Evolutionary conservation across 2,888 invertebrate genomes (phyloP).

Genomic region (Orthonychiurus folsomi): DNA sequence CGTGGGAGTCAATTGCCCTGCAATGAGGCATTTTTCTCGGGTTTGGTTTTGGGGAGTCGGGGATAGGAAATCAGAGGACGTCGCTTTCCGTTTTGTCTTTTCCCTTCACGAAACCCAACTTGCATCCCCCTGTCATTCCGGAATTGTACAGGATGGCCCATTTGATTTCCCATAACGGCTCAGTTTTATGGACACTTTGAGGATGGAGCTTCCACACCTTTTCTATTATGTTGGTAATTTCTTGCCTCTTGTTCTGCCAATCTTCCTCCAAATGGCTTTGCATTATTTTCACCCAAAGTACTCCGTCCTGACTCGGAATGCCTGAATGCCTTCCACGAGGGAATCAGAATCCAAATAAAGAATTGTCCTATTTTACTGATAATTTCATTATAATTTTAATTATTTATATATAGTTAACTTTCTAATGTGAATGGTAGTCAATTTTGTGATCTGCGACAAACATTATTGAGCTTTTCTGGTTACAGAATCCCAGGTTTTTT

Average conservation of each 20-base stretch:
- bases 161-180: slow-evolving; percentile 7
- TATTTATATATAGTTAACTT: no score
- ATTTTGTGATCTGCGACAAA: no score
- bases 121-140: neutral
- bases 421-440: no score
- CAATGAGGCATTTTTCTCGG: neutral
- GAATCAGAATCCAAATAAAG: no score
- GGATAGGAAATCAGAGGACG: neutral
- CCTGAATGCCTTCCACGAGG: no score
- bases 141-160: neutral
- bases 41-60: no score
- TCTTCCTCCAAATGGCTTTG: neutral
- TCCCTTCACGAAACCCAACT: neutral
- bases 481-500: no score
- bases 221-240: slow-evolving; percentile 3
- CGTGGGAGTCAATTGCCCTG: neutral
- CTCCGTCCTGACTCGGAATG: no score
- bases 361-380: no score
- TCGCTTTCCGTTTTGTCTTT: neutral
- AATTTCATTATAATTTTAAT: no score
- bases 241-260: neutral
- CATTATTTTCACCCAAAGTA: no score
- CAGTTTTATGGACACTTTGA: slow-evolving; percentile 9
- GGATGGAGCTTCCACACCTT: slow-evolving; percentile 4
- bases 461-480: no score